Base-by-base conservation (phyloP, 2,888 invertebrate genomes). In the Pristionchus maxplancki region DNA sequence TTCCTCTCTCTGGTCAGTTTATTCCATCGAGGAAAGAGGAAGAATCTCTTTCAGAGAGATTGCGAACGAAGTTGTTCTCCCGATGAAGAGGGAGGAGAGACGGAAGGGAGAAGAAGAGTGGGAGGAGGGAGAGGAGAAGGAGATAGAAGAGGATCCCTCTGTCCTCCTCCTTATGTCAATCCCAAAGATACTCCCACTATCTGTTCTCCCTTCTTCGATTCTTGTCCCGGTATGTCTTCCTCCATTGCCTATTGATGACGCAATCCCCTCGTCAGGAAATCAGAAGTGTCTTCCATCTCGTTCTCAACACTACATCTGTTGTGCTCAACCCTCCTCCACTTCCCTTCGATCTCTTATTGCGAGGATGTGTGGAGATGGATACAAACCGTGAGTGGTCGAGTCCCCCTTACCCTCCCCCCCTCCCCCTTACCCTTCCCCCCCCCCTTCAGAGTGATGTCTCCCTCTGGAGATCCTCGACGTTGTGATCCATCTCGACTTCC, bases 121-220 rank as follows among this genome's bases (percentile, higher is more conserved):
- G 44, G 44, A n/a, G 40, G 37, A 84, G 37, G 44, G 13, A 58
- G 84, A 28, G 84, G 84, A 37, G 62, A 84, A 9, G 40, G n/a
- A 40, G 58, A 53, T n/a, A 58, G 62, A 34, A 37, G 84, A 81
- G 81, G 48, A 34, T 74, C 78, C 1, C 44, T 87, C n/a, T 93
- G 93, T 67, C 92, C 93, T 15, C 87, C 88, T 24, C 92, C 93
- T 0, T 92, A 91, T 67, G 24, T 78, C 17, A 92, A 92, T 88
- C 93, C 93, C 13, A 20, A 74, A 40, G 91, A 91, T 58, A 89
- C 90, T 88, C 92, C 92, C 11, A 91, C 93, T 88, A 89, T 91
- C 67, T 93, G 93, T 88, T 89, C 90, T 31, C 81, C 89, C 1
- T 83, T 86, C 44, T 89, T 90, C n/a, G 90, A 91, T 31, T 91